Base-by-base conservation (phyloP, 2,113 vertebrate species). In the Chloroceryle aenea region DNA sequence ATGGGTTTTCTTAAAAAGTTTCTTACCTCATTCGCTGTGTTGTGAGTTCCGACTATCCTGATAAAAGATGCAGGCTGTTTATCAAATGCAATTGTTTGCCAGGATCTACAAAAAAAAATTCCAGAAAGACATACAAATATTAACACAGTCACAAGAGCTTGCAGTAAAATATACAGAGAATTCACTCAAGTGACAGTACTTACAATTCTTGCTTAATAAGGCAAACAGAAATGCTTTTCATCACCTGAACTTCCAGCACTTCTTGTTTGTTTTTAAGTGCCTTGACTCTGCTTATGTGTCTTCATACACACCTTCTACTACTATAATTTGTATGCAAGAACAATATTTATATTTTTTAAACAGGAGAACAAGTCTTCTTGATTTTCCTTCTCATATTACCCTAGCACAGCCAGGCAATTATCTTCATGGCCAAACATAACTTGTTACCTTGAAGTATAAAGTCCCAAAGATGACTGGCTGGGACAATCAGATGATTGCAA, bases 1-100 rank as follows among this genome's bases (percentile, higher is more conserved):
- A 67, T 0, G 59, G 42, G 3, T 11, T 40, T 63, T 82, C 59
- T 78, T 14, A 29, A 29, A 29, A 75, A 71, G 22, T 20, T 48
- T 38, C 90, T 96, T 97, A 99, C 99, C 99, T 99, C 99, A 27
- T 99, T 99, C 48, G 99, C 99, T 5, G 99, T 99, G 98, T 99
- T 99, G 98, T 99, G 99, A 74, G 99, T 99, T 88, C 99, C 99
- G 4, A 99, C 99, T 36, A 99, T 99, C 36, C 99, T 98, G 97
- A 99, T 98, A 96, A 99, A 99, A 87, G 99, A 99, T 14, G 99
- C 99, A 15, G 99, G 98, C 83, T 99, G 99, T 91, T 98, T 98
- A 75, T 99, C 99, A 95, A 99, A 99, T 82, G 97, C 98, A 79
- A 99, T 96, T 1, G 98, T 99, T 92, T 99, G 99, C 99, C 99